Conservation (phyloP, 2,113 vertebrate species). For the Alligator sinensis region DNA sequence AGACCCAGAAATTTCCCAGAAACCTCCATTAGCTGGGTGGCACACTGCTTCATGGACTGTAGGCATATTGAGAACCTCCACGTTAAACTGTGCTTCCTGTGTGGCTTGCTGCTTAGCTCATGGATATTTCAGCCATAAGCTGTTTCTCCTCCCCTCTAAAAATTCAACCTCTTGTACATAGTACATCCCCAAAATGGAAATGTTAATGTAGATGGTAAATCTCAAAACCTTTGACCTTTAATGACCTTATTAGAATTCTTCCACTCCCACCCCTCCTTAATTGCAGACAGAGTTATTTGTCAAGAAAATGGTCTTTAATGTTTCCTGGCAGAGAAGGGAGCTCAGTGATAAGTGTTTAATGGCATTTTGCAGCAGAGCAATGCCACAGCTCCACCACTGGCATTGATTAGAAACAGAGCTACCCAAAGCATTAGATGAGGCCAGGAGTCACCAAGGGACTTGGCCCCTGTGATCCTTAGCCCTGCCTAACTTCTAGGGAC, state of each 20-base stretch:
- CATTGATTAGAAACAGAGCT: not conserved
- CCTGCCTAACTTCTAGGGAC: no score
- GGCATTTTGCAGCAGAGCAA: slow-evolving; percentile 4
- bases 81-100: not conserved
- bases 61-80: no score
- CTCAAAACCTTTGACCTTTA: slow-evolving; percentile 15
- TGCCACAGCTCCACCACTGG: not conserved
- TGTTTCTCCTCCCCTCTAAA: not conserved
- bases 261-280: not conserved
- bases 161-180: not conserved
- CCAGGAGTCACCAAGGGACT: no score
- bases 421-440: not conserved
- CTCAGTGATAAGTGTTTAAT: slow-evolving; percentile 35
- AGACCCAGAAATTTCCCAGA: not conserved
- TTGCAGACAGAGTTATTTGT: not conserved
- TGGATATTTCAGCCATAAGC: not conserved
- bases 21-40: not conserved
- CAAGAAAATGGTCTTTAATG: slow-evolving; percentile 29
- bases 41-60: not conserved
- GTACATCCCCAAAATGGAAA: not conserved
- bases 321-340: not conserved
- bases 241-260: slow-evolving; percentile 31
- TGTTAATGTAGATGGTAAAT: not conserved
- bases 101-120: not conserved
- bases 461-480: no score